Evolutionary conservation across 2,888 invertebrate species (phyloP).

Genomic region (Epinotia nisella): DNA sequence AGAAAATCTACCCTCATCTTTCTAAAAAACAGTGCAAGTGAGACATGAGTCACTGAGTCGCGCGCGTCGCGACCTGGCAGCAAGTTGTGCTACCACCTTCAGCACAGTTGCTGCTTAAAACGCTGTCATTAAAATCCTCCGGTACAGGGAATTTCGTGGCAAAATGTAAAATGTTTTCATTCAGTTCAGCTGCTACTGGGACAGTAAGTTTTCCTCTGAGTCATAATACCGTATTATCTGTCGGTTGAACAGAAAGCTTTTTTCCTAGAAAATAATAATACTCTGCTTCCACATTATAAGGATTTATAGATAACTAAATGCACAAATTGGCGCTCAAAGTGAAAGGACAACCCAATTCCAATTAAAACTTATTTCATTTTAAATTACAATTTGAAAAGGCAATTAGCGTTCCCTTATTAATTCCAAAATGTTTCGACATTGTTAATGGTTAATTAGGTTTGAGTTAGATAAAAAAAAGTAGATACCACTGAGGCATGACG

Average conservation of each 20-base stretch:
- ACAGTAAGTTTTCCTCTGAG: not conserved
- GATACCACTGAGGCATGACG: too few species aligned
- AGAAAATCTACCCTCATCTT: too few species aligned
- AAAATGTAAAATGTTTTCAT: not conserved
- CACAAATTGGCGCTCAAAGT: conserved; percentile 17
- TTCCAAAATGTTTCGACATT: conserved; percentile 23
- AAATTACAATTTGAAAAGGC: conserved; percentile 34
- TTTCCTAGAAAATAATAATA: not conserved
- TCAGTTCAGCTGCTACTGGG: not conserved
- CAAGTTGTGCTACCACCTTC: too few species aligned
- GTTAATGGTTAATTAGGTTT: conserved; percentile 13
- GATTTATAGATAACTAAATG: not conserved
- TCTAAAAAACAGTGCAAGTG: too few species aligned
- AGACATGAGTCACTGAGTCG: too few species aligned
- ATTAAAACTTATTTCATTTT: conserved; percentile 38
- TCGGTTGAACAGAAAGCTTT: too few species aligned
- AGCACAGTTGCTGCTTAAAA: not conserved
- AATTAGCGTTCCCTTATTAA: conserved; percentile 35
- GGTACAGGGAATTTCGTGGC: not conserved
- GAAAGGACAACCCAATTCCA: conserved; percentile 25
- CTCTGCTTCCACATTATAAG: not conserved
- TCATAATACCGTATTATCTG: not conserved
- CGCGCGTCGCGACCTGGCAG: too few species aligned
- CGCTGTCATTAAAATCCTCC: not conserved
- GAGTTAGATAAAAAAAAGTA: not conserved